Evolutionary conservation across 2,113 vertebrate genomes (phyloP), one percentile per base, ranked within the genome.

Genomic region (Gobiocypris rarus): DNA sequence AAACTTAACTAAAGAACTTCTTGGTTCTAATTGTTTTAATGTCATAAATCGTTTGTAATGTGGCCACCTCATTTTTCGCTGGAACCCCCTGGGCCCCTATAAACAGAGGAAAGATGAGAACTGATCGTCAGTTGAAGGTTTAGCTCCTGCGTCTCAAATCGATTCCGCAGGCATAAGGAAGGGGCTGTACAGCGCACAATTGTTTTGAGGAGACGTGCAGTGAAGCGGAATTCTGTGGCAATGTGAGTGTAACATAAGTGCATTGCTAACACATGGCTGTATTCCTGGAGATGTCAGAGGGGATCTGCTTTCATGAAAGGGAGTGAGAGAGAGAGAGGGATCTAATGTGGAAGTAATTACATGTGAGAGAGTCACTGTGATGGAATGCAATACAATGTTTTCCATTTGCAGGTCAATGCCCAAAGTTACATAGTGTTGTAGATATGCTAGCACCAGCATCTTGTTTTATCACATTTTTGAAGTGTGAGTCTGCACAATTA

Each of bases 301-400:
- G 88, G 93, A 91, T 91, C 88, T 59, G 82, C 88, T 92, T 93
- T 93, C 88, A 69, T 84, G 63, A 89, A 86, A 89, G 91, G 86
- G 81, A 89, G 88, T 70, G 85, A 81, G 80, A 89, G 89, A 81
- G 80, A 89, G 89, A 61, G 81, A 52, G 63, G 82, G 82, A 88
- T 87, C 24, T 89, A 94, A 95, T 91, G 75, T 95, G 92, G 93
- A 93, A 95, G 84, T 89, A 94, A 95, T 95, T 95, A 94, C 83
- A 90, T 88, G 94, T 89, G 91, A 90, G 86, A 92, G 88, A 94
- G 87, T 94, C 91, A 88, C 93, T 14, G 90, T 90, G 92, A 88
- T 88, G 91, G 89, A 91, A 92, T 92, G 93, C 86, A 88, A 90
- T 90, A 86, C 90, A 92, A 91, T 89, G 88, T 92, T 92, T 94